These are phyloP conservation scores for Cheilosia grossa DNA, from an alignment of 2,888 invertebrate species.

Conservation along the genomic window DNA sequence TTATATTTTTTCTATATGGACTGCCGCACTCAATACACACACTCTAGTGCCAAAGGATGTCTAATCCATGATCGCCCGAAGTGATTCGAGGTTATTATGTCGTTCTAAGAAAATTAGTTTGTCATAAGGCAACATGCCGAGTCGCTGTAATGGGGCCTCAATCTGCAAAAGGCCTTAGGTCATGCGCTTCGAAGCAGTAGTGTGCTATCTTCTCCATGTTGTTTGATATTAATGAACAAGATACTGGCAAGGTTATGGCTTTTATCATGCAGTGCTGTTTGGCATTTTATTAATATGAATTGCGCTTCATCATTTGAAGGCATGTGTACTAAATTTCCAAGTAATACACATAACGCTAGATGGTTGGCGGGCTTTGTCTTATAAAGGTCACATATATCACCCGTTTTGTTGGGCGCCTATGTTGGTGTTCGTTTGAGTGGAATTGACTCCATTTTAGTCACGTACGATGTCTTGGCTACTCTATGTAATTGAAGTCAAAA, in stretches of 20 bases:
- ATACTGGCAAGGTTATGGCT: conserved; percentile 55
- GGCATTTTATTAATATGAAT: conserved; percentile 38
- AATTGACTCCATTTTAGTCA: no score
- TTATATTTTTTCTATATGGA: conserved; percentile 21
- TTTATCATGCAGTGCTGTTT: conserved; percentile 12
- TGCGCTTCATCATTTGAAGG: conserved; percentile 37
- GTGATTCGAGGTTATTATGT: conserved; percentile 48
- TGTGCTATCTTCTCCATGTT: conserved; percentile 60
- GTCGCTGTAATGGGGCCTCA: conserved; percentile 56
- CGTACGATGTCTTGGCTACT: no score
- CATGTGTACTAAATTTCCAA: no score
- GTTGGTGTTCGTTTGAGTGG: no score
- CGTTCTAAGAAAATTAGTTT: conserved; percentile 66
- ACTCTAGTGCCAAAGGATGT: conserved; percentile 11
- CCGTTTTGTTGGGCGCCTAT: no score
- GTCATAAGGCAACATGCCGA: conserved; percentile 61
- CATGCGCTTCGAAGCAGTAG: conserved; percentile 39
- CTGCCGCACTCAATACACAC: conserved; percentile 9
- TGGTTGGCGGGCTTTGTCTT: no score
- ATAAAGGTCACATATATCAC: no score
- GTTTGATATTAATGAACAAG: conserved; percentile 67
- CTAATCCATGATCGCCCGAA: conserved; percentile 48
- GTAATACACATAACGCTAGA: no score
- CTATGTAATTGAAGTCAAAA: no score
- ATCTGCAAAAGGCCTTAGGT: conserved; percentile 36